A percentile compares a stretch with the other conserved stretches of the same genome.
These are phyloP conservation scores for Meiosimyza decipiens DNA, from an alignment of 2,888 invertebrate species.

Conservation along the genomic window DNA sequence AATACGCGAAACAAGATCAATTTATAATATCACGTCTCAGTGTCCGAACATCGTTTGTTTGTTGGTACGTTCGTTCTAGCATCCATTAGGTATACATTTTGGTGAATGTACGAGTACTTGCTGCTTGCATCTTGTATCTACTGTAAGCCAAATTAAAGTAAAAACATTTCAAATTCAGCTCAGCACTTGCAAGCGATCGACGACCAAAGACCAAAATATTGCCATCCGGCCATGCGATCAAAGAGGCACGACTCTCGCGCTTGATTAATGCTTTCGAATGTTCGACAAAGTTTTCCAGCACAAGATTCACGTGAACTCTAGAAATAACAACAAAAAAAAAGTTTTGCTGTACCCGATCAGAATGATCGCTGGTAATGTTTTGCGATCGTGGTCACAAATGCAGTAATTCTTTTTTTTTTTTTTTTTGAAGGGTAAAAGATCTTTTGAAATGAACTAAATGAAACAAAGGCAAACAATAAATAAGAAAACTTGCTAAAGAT, in stretches of 20 bases:
- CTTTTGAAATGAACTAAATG: too few species aligned
- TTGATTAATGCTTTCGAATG: conserved; percentile 33
- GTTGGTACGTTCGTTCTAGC: background rate
- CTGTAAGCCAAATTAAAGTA: conserved; percentile 3
- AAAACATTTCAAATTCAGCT: background rate
- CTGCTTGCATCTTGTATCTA: too few species aligned
- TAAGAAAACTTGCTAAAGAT: conserved; percentile 23
- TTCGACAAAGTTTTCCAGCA: background rate
- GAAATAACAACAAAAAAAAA: background rate
- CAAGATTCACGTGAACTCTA: background rate
- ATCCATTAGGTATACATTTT: conserved; percentile 8
- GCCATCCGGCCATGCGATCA: conserved; percentile 25
- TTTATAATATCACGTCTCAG: conserved; percentile 36
- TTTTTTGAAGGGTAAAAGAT: too few species aligned
- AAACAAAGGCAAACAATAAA: too few species aligned
- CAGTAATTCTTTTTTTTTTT: background rate
- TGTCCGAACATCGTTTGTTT: conserved; percentile 27
- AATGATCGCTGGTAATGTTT: too few species aligned
- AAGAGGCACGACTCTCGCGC: conserved; percentile 32
- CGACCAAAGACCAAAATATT: conserved; percentile 8
- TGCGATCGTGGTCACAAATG: conserved; percentile 10
- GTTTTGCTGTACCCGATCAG: too few species aligned
- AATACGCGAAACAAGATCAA: conserved; percentile 31
- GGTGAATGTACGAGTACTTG: background rate
- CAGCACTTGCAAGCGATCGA: conserved; percentile 12